A percentile compares a stretch with the other conserved stretches of the same genome.
These are phyloP conservation scores for Sisyra terminalis DNA, from an alignment of 2,888 invertebrate genomes.

Conservation along the genomic window DNA sequence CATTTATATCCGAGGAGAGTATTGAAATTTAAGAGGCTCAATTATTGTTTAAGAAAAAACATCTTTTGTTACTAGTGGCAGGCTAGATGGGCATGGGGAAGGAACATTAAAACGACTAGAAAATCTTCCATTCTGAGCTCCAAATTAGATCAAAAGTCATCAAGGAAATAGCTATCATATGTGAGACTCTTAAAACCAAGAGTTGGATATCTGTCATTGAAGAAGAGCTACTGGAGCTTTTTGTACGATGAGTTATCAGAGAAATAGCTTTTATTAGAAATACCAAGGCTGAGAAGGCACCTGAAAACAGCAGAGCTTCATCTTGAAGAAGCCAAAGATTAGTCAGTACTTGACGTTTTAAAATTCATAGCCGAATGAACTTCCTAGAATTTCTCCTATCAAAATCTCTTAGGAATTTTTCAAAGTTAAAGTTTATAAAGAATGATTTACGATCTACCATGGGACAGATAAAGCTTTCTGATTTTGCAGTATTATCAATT, in stretches of 20 bases:
- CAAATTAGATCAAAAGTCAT: too few species aligned
- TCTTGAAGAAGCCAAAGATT: slow-evolving; percentile 7
- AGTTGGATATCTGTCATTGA: slow-evolving; percentile 1
- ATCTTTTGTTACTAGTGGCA: too few species aligned
- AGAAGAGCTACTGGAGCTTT: neutral
- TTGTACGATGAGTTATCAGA: neutral
- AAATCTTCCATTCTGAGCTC: too few species aligned
- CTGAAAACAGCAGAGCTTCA: slow-evolving; percentile 8
- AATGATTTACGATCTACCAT: slow-evolving; percentile 3
- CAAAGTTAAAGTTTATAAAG: slow-evolving; percentile 9
- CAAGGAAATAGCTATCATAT: too few species aligned
- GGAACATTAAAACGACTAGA: too few species aligned
- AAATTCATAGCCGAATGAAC: slow-evolving; percentile 12
- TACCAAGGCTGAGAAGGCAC: slow-evolving; percentile 8
- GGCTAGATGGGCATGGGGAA: too few species aligned
- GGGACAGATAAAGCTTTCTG: slow-evolving; percentile 6
- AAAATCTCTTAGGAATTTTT: slow-evolving; percentile 9
- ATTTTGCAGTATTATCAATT: slow-evolving; percentile 11
- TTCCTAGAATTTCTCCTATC: slow-evolving; percentile 10
- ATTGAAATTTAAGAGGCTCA: too few species aligned
- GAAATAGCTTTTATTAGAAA: slow-evolving; percentile 1
- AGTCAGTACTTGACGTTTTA: slow-evolving; percentile 10
- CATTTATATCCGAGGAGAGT: too few species aligned
- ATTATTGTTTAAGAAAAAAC: too few species aligned
- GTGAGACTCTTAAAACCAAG: neutral